phyloP scores from a whole-genome alignment of 1,140 invertebrate genomes.

The Paraescarpia echinospica region DNA sequence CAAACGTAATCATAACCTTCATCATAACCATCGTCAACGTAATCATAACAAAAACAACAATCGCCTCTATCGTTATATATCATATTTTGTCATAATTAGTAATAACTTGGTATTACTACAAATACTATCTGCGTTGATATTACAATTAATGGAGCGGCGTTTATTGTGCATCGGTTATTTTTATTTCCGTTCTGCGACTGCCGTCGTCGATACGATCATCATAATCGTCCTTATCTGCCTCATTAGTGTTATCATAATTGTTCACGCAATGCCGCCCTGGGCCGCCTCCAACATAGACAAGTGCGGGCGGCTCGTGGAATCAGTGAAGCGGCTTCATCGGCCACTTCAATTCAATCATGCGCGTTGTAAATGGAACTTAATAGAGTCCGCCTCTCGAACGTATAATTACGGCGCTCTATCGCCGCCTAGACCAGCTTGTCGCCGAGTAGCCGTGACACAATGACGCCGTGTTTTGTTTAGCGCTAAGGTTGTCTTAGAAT shows the following conservation, averaged over 20 bases:
- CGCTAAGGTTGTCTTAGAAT: too few species aligned
- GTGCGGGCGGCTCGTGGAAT: not conserved
- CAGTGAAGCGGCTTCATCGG: not conserved
- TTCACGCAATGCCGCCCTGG: not conserved
- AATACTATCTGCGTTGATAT: not conserved
- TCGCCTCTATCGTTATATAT: not conserved
- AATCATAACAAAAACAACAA: too few species aligned
- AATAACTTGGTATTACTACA: too few species aligned
- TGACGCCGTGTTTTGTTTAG: too few species aligned
- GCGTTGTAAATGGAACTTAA: not conserved
- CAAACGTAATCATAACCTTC: not conserved
- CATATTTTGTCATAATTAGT: not conserved
- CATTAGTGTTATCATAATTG: not conserved
- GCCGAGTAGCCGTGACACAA: too few species aligned
- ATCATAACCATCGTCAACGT: too few species aligned
- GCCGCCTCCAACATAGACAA: not conserved
- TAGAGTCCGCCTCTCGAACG: not conserved
- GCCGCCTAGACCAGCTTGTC: too few species aligned
- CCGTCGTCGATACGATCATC: not conserved
- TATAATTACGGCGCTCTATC: not conserved
- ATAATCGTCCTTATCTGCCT: not conserved
- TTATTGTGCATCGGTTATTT: not conserved
- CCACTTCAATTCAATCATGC: not conserved
- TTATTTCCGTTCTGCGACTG: not conserved
- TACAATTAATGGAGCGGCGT: not conserved